Conservation (phyloP, 2,888 invertebrate genomes). For the Heterodera filipjevi region DNA sequence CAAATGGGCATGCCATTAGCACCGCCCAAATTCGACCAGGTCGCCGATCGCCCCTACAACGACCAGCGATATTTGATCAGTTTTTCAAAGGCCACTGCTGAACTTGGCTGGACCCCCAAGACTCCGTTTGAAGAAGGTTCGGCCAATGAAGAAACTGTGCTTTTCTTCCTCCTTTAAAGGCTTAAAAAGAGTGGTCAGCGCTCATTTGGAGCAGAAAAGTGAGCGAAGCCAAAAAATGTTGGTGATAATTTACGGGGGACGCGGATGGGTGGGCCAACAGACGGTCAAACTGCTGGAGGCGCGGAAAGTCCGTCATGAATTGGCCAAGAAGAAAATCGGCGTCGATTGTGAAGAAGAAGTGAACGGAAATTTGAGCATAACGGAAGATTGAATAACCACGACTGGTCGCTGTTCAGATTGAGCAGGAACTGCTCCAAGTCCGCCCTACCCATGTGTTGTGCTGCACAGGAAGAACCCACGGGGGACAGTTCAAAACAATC, state of each 20-base stretch:
- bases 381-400: not conserved
- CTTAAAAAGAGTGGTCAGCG: constrained; percentile 54
- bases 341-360: constrained; percentile 54
- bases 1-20: constrained; percentile 49
- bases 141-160: not conserved
- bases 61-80: constrained; percentile 62
- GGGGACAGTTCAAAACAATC: constrained; percentile 54
- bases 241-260: constrained; percentile 61
- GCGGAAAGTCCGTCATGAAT: constrained; percentile 48
- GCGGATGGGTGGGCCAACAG: constrained; percentile 54
- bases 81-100: constrained; percentile 54
- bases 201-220: constrained; percentile 43
- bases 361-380: not conserved
- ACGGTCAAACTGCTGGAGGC: constrained; percentile 48
- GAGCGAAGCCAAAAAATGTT: constrained; percentile 52
- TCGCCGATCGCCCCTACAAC: constrained; percentile 63
- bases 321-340: constrained; percentile 57
- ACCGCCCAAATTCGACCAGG: constrained; percentile 52
- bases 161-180: constrained; percentile 39
- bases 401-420: constrained; percentile 46
- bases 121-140: constrained; percentile 59
- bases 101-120: constrained; percentile 58
- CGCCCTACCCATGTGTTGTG: constrained; percentile 63
- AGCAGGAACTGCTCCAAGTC: constrained; percentile 51
- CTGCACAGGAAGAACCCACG: constrained; percentile 59